Conservation (phyloP, 2,888 invertebrate genomes). For the Clostera curtula region DNA sequence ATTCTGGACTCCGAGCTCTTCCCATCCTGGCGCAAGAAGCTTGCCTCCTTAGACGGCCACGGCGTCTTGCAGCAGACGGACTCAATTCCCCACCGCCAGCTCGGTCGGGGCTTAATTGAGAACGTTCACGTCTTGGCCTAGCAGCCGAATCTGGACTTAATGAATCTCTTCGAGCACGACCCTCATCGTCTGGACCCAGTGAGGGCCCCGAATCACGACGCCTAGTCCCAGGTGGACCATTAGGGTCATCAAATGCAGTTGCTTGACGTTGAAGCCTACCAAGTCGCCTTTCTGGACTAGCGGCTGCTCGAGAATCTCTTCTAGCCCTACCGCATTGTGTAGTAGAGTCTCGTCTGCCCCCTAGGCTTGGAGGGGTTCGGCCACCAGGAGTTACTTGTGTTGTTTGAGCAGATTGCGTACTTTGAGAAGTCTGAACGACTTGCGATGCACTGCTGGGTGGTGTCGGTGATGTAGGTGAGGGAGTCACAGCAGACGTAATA, state of each 20-base stretch:
- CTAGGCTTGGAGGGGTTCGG: slow-evolving; percentile 61
- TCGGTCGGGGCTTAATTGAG: slow-evolving; percentile 87
- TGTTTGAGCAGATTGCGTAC: slow-evolving; percentile 35
- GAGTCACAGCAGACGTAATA: slow-evolving; percentile 87
- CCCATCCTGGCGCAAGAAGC: slow-evolving; percentile 82
- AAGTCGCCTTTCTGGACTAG: slow-evolving; percentile 80
- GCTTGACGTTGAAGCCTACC: slow-evolving; percentile 89
- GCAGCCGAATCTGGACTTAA: slow-evolving; percentile 93
- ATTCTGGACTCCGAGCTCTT: slow-evolving; percentile 78
- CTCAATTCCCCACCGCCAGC: slow-evolving; percentile 87
- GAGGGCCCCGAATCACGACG: slow-evolving; percentile 90
- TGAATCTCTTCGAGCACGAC: slow-evolving; percentile 87
- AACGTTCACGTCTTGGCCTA: slow-evolving; percentile 82
- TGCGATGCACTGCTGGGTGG: slow-evolving; percentile 40
- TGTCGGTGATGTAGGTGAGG: slow-evolving; percentile 87
- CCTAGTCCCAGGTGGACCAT: slow-evolving; percentile 79
- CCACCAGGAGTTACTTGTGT: slow-evolving; percentile 50
- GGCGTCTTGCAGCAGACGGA: slow-evolving; percentile 81
- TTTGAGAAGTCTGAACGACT: slow-evolving; percentile 39
- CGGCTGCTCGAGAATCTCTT: slow-evolving; percentile 78
- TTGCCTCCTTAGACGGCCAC: slow-evolving; percentile 83
- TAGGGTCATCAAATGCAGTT: slow-evolving; percentile 91
- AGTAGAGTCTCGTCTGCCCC: slow-evolving; percentile 85
- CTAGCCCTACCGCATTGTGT: slow-evolving; percentile 85
- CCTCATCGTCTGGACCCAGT: slow-evolving; percentile 87